Evolutionary conservation across 1,140 invertebrate genomes (phyloP).

Genomic region (Colletes gigas): DNA sequence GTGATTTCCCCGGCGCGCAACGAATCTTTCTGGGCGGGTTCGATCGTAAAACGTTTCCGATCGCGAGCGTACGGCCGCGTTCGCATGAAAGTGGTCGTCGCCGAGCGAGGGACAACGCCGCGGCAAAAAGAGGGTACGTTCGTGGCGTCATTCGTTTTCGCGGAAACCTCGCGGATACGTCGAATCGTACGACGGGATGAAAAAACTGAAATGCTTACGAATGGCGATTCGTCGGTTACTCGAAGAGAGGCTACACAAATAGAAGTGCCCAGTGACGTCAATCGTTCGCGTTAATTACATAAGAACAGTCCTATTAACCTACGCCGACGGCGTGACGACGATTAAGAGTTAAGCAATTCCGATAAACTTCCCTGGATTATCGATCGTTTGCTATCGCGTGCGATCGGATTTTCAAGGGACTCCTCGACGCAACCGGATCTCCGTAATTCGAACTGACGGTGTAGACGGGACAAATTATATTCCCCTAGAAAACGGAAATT

Average conservation of each 20-base stretch:
- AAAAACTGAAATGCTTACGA: slow-evolving; percentile 22
- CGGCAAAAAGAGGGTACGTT: neutral
- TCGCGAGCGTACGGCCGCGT: neutral
- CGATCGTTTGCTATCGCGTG: neutral
- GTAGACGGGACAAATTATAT: no score
- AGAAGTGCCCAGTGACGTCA: slow-evolving; percentile 72
- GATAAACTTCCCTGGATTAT: slow-evolving; percentile 40
- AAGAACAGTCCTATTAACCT: slow-evolving; percentile 72
- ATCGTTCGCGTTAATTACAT: slow-evolving; percentile 73
- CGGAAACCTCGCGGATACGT: slow-evolving; percentile 26
- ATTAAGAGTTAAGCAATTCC: slow-evolving; percentile 72
- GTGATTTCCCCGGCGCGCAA: no score
- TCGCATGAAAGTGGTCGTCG: neutral
- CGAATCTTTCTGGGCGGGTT: no score
- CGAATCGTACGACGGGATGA: neutral
- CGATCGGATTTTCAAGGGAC: neutral
- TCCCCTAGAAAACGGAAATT: no score
- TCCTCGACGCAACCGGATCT: no score
- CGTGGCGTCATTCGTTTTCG: slow-evolving; percentile 34
- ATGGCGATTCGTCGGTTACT: slow-evolving; percentile 13
- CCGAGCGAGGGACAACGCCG: neutral
- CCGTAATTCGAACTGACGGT: no score
- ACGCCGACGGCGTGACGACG: slow-evolving; percentile 52
- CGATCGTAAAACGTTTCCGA: neutral
- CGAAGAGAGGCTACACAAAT: slow-evolving; percentile 49